A percentile compares a stretch with the other conserved stretches of the same genome.
phyloP scores from a whole-genome alignment of 2,113 vertebrate species.

The Mormyrus lacerda region DNA sequence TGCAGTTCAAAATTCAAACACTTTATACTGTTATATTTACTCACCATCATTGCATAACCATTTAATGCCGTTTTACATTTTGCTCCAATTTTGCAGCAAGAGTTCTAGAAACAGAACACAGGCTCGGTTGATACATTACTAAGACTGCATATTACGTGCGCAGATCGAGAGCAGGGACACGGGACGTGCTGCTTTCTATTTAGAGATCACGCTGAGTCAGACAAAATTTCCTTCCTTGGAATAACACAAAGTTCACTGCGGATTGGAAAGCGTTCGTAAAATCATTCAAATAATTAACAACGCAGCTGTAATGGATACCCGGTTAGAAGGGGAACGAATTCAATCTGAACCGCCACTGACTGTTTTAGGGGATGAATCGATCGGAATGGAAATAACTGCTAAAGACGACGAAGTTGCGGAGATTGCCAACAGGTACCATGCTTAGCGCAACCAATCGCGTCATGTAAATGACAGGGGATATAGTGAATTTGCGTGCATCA shows the following conservation, averaged over 20 bases:
- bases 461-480: neutral
- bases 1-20: neutral
- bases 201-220: constrained; percentile 77
- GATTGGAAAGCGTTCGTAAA: constrained; percentile 5
- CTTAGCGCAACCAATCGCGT: neutral
- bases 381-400: constrained; percentile 29
- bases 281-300: constrained; percentile 15
- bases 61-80: neutral
- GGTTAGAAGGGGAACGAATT: constrained; percentile 33
- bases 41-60: neutral
- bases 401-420: constrained; percentile 58
- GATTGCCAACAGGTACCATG: constrained; percentile 68
- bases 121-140: neutral
- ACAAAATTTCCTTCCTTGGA: constrained; percentile 45
- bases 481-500: neutral
- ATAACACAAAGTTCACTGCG: constrained; percentile 19
- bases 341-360: constrained; percentile 57
- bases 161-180: constrained; percentile 39
- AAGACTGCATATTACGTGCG: constrained; percentile 27
- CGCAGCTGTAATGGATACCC: constrained; percentile 48
- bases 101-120: neutral
- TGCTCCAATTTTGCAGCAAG: neutral
- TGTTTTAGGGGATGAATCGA: constrained; percentile 46
- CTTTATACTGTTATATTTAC: neutral
- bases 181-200: constrained; percentile 73